These are phyloP conservation scores for Aspiorhynchus laticeps DNA, from an alignment of 2,113 vertebrate species.

Conservation along the genomic window DNA sequence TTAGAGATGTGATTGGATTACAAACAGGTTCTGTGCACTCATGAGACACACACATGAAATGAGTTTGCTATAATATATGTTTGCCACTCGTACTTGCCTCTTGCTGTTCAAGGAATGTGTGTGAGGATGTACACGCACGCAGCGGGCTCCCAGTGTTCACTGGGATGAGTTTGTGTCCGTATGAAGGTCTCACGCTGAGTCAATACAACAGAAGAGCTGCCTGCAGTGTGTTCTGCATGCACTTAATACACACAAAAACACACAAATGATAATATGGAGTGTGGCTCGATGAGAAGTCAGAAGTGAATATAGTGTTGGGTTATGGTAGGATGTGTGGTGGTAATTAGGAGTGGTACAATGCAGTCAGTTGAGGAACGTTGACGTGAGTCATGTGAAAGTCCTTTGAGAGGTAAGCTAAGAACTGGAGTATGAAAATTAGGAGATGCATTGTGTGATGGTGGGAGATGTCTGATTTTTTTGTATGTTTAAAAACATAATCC, in stretches of 20 bases:
- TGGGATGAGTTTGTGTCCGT: slow-evolving; percentile 36
- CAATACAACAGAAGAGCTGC: slow-evolving; percentile 29
- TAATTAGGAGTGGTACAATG: too few relatives aligned
- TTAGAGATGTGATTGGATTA: slow-evolving; percentile 29
- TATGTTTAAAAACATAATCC: slow-evolving; percentile 33
- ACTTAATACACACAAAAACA: slow-evolving; percentile 16
- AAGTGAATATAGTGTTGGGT: background rate
- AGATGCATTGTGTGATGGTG: background rate
- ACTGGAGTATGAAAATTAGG: background rate
- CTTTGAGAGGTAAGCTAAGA: background rate
- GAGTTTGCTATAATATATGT: slow-evolving; percentile 32
- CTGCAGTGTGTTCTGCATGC: background rate
- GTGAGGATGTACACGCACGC: background rate
- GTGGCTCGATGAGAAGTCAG: background rate
- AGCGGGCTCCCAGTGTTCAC: slow-evolving; percentile 28
- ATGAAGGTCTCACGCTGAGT: slow-evolving; percentile 33
- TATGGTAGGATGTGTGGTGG: background rate
- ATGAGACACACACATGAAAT: slow-evolving; percentile 18
- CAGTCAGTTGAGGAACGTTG: background rate
- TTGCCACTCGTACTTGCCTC: slow-evolving; percentile 13
- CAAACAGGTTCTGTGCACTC: slow-evolving; percentile 18
- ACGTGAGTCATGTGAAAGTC: background rate
- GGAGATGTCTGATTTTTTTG: background rate
- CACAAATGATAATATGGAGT: background rate
- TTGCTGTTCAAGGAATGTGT: slow-evolving; percentile 7